Evolutionary conservation across 2,888 invertebrate genomes (phyloP).

Genomic region (Rhagophthalmus giganteus): DNA sequence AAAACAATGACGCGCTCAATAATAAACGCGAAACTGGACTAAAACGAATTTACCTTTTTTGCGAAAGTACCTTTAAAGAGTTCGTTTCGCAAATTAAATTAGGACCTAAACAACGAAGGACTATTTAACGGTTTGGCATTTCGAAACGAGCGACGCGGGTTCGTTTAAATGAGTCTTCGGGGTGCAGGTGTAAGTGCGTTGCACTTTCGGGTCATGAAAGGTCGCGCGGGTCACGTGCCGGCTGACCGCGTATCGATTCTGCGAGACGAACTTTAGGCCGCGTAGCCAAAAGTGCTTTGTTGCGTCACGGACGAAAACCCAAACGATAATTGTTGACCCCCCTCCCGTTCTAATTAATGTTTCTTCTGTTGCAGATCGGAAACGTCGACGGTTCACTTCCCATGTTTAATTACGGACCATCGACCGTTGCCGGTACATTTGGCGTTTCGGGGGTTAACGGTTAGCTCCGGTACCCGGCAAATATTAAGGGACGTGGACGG

Average conservation of each 20-base stretch:
- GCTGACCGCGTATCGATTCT: conserved; percentile 31
- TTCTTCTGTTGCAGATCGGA: conserved; percentile 58
- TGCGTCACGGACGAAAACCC: conserved; percentile 9
- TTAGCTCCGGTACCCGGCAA: conserved; percentile 57
- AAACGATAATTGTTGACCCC: background rate
- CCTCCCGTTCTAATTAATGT: background rate
- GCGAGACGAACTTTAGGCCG: conserved; percentile 5
- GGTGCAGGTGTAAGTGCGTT: conserved; percentile 36
- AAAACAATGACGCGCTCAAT: background rate
- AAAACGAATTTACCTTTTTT: too few relatives aligned
- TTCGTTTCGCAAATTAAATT: too few relatives aligned
- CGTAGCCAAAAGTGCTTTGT: conserved; percentile 11
- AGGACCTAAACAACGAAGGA: too few relatives aligned
- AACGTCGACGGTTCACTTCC: conserved; percentile 62
- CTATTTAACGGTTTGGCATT: background rate
- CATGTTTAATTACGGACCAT: conserved; percentile 60
- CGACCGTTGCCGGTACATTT: conserved; percentile 66
- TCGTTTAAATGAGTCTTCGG: conserved; percentile 19
- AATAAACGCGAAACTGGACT: background rate
- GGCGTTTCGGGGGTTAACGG: conserved; percentile 67
- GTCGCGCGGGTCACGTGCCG: conserved; percentile 34
- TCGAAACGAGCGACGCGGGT: conserved; percentile 7
- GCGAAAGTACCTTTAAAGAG: too few relatives aligned
- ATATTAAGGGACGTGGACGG: conserved; percentile 74
- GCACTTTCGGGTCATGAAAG: conserved; percentile 36